A percentile compares a stretch with the other conserved stretches of the same genome.
Conservation (phyloP, 2,113 vertebrate species). For the Nesospiza acunhae region DNA sequence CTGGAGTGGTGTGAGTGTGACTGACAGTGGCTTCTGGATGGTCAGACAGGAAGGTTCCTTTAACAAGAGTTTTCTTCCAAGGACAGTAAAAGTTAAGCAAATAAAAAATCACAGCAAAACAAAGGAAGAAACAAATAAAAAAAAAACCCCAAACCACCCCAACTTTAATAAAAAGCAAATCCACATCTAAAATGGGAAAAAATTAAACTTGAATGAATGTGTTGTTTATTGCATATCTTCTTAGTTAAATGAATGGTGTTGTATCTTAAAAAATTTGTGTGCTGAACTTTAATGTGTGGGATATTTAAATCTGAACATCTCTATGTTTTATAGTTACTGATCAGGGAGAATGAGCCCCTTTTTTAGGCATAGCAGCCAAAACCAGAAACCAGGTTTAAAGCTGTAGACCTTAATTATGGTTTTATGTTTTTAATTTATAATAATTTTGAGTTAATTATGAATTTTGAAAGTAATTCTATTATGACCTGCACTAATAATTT, state of each 20-base stretch:
- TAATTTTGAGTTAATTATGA: not conserved
- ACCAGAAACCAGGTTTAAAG: not conserved
- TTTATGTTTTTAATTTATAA: not conserved
- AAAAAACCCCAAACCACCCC: rapidly evolving
- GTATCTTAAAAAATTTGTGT: not conserved
- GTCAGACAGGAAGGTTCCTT: not conserved
- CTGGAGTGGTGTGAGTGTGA: not conserved
- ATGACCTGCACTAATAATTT: not conserved
- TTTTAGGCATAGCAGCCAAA: not conserved
- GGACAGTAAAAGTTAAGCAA: not conserved
- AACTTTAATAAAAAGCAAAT: not conserved
- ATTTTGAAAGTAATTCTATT: not conserved
- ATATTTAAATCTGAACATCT: not conserved
- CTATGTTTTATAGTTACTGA: not conserved
- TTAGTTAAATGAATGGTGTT: not conserved
- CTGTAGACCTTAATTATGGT: not conserved
- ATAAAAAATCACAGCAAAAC: not conserved
- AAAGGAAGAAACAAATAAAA: not conserved
- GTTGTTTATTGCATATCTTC: not conserved
- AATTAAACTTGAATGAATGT: not conserved
- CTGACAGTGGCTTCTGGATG: not conserved
- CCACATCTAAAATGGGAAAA: not conserved
- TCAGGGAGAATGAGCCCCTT: not conserved
- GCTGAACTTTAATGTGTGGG: not conserved
- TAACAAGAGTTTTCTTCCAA: not conserved